Conservation (phyloP, 2,797 vertebrate genomes). For the Cuculus canorus region DNA sequence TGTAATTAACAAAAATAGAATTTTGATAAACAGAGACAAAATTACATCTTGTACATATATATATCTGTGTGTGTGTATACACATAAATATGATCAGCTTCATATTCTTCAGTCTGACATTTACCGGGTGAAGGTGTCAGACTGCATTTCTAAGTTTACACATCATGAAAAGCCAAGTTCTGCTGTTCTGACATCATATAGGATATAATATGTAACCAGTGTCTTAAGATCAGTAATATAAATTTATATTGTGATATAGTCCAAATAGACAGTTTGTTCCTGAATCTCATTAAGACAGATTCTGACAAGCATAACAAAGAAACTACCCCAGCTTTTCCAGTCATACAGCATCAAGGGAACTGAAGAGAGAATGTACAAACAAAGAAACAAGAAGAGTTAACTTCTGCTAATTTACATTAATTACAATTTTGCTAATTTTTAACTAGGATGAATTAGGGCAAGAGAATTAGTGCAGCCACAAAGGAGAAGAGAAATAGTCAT, state of each 20-base stretch:
- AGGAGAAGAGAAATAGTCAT: neutral
- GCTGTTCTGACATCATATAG: neutral
- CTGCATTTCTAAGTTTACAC: neutral
- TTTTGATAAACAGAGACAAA: neutral
- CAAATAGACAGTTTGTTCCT: neutral
- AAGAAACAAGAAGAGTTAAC: neutral
- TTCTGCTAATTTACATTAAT: neutral
- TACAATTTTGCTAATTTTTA: neutral
- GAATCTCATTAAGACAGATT: neutral
- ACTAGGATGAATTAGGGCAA: neutral
- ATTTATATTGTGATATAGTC: neutral
- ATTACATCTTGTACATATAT: neutral
- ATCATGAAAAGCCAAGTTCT: neutral
- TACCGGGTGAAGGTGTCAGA: neutral
- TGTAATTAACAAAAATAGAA: constrained; percentile 7
- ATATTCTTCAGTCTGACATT: neutral
- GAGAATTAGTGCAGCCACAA: neutral
- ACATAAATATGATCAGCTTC: neutral
- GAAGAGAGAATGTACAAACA: neutral
- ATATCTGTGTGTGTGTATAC: accelerated
- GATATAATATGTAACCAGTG: neutral
- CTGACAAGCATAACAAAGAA: neutral
- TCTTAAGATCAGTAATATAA: neutral
- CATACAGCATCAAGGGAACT: neutral
- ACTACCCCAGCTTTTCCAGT: neutral